Evolutionary conservation across 1,140 invertebrate genomes (phyloP).

Genomic region (Cyphomyrmex costatus): DNA sequence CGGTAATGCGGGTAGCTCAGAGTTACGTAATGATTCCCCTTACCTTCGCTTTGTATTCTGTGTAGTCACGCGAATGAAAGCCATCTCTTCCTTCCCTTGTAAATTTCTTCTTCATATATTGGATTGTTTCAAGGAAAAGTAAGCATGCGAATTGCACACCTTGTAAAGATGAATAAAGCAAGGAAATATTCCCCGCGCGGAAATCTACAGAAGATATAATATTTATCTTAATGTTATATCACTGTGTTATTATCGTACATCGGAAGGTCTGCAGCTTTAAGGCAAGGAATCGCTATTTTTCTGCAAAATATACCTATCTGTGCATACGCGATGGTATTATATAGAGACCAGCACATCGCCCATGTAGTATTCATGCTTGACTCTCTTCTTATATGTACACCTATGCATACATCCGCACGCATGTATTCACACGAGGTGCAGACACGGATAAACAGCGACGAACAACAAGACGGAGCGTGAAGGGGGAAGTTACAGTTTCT

Average conservation of each 20-base stretch:
- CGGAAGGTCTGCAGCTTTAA: background rate
- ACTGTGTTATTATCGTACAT: background rate
- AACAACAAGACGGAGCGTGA: conserved; percentile 48
- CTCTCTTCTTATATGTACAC: conserved; percentile 4
- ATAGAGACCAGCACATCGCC: background rate
- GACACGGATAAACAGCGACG: conserved; percentile 53
- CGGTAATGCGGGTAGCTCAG: background rate
- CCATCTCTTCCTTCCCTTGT: background rate
- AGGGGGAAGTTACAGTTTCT: conserved; percentile 19
- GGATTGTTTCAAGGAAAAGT: conserved; percentile 16
- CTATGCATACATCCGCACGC: conserved; percentile 2
- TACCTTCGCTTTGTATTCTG: conserved; percentile 28
- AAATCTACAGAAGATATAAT: background rate
- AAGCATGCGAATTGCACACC: background rate
- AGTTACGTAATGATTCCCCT: conserved; percentile 12
- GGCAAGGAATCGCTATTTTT: conserved; percentile 15
- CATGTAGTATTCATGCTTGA: conserved; percentile 42
- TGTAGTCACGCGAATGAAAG: conserved; percentile 1
- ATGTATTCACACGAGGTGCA: conserved; percentile 2
- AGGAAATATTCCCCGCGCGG: background rate
- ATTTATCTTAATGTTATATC: conserved; percentile 40
- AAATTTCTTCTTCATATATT: background rate
- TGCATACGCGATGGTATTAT: background rate
- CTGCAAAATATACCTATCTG: background rate
- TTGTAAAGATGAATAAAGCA: background rate